Evolutionary conservation across 92 coral and sea anemone species (phyloP), one percentile per base, ranked within the genome.

Genomic region (Epizoanthus rinbou): DNA sequence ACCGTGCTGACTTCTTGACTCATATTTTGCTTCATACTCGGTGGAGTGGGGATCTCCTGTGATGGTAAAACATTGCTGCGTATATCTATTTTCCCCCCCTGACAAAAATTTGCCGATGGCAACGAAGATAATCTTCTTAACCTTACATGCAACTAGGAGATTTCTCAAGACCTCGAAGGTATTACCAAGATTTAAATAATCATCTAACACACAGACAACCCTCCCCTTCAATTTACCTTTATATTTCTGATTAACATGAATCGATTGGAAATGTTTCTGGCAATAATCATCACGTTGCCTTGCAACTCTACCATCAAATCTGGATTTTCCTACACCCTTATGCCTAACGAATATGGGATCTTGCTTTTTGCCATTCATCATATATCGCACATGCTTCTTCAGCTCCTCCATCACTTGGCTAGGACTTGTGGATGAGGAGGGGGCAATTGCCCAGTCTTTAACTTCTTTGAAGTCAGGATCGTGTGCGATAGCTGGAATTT

Each of bases 391-490:
- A 54, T 47, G 85, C 22, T 87, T 85, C 57, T 84, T 87, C 53
- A 87, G 8, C 11, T 76, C 85, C 3, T 59, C 70, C 91, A 87
- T 83, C 1, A 47, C 64, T 60, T 76, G 35, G 35, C 24, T 69
- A 1, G 69, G 81, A 15, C 41, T 1, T n/a, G 70, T 35, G 15
- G 87, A 83, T 6, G 91, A 83, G 9, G 87, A 83, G 0, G 91
- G 91, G 19, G 87, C 85, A 39, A 79, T 74, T 28, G 87, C 85
- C 91, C 91, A 87, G 45, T 87, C 87, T 64, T 84, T 85, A 1
- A 87, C 91, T 6, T 87, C 91, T 22, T 33, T 83, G 43, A 87
- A 83, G 0, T 87, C 87, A 2, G 21, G 15, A 18, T 87, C 91
- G 33, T 87, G 91, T 0, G 87, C 87, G 62, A 87, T 87, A 28